Evolutionary conservation across 1,140 invertebrate genomes (phyloP), one percentile per base, ranked within the genome.

Genomic region (Ostrea edulis): DNA sequence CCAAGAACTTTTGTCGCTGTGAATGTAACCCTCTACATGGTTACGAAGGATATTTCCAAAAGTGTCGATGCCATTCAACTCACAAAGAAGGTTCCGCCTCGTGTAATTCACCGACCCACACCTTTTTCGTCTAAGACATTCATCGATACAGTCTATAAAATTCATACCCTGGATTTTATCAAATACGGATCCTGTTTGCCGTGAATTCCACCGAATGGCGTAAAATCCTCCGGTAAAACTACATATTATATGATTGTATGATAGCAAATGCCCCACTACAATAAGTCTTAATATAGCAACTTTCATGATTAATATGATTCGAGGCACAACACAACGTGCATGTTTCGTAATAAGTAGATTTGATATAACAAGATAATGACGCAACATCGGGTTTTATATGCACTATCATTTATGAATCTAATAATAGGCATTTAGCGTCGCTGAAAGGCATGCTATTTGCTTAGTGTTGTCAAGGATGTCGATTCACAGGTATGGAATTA

Each of bases 41-140:
- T 9, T 25, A 25, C 22, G 68, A 11, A 9, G 22, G 0, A 0
- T 11, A 0, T 2, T 29, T 14, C 2, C 5, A 77, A 14, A 1
- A 14, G 68, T 8, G 22, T 68, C 65, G 8, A 29, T 12, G 14
- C 25, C 9, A 77, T 77, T 77, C 14, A 77, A 9, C 12, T 77
- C 68, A 17, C 68, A 77, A 9, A 29, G 25, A 29, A 77, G 29
- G 12, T 35, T 35, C 7, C 8, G 25, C 29, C 68, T 77, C 8
- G 68, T 35, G 22, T 77, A 77, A 35, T 77, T 77, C 12, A 77
- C 29, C 9, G 68, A 77, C 25, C 25, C 11, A 29, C 68, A 77
- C 29, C 68, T 77, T 29, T 77, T 77, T 29, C 68, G 35, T 77
- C 22, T 7, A 77, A 77, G 68, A 29, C 68, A 77, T 5, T 77